Evolutionary conservation across 37 sponge, comb jelly and placozoan species (phyloP), one percentile per base, ranked within the genome.

Genomic region (Oscarella lobularis): DNA sequence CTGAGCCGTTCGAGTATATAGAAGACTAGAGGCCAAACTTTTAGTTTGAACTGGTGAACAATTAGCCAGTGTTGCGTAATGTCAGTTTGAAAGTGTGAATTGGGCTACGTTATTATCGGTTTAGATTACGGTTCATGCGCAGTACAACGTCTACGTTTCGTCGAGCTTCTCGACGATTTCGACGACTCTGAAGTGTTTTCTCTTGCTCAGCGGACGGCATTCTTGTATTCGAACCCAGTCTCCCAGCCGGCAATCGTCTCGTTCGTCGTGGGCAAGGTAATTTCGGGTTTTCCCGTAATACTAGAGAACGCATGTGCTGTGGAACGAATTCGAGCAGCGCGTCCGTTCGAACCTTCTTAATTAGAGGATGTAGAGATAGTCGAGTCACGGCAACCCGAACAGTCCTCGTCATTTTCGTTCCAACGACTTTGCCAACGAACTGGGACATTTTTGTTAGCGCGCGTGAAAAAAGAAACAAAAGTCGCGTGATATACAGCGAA

Each of bases 1-100:
- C 98, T 5, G 98, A 97, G 75, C 95, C 98, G 0, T 97, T 97
- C 75, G 98, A 97, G 70, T 97, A 85, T 80, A 82, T 73, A 3
- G 98, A 93, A 36, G 87, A 88, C 41, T 85, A 68, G 60, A 48
- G n/a, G n/a, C 60, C 9, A 48, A 27, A 48, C 14, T 48, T 48
- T 9, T 27, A 48, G 20, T 48, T 9, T 48, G 60, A 48, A 48
- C 14, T 48, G 20, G n/a, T n/a, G n/a, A n/a, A n/a, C n/a, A n/a
- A n/a, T n/a, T n/a, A n/a, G n/a, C n/a, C n/a, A n/a, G n/a, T n/a
- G n/a, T n/a, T 20, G 20, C 20, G 9, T 48, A 27, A 27, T 48
- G 20, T 27, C 60, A 48, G 14, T 48, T 48, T 48, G 60, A 48
- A 48, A 48, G 60, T 9, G 9, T 48, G 60, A 9, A 70, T 70